A percentile compares a stretch with the other conserved stretches of the same genome.
Evolutionary conservation across 2,888 invertebrate genomes (phyloP).

Genomic region (Leucophenga montana): DNA sequence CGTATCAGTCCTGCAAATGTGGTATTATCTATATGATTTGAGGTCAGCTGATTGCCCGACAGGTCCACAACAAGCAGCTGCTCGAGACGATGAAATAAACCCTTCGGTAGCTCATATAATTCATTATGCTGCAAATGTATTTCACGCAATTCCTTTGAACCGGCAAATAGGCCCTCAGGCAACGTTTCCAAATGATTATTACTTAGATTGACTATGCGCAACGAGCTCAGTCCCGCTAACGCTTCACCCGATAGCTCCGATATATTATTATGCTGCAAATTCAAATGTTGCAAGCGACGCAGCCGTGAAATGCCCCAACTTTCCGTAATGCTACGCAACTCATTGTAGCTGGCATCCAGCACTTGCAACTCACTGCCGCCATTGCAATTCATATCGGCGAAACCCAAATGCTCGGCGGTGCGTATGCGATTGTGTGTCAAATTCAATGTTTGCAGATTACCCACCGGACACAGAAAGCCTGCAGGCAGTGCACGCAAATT

Average conservation of each 20-base stretch:
- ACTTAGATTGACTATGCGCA: constrained; percentile 89
- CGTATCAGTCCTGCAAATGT: constrained; percentile 91
- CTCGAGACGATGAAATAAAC: constrained; percentile 87
- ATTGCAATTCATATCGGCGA: constrained; percentile 76
- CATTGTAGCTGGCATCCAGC: constrained; percentile 87
- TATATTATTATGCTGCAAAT: constrained; percentile 88
- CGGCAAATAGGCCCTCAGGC: constrained; percentile 87
- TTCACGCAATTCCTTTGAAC: constrained; percentile 86
- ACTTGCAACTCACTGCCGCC: constrained; percentile 82
- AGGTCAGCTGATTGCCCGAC: constrained; percentile 88
- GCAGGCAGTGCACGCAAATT: constrained; percentile 86
- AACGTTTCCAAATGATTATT: constrained; percentile 87
- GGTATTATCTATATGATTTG: constrained; percentile 87
- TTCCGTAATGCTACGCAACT: constrained; percentile 81
- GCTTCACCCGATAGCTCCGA: constrained; percentile 86
- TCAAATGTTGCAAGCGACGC: constrained; percentile 84
- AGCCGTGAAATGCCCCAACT: constrained; percentile 84
- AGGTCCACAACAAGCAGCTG: constrained; percentile 88
- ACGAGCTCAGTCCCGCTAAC: constrained; percentile 83
- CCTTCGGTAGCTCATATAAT: constrained; percentile 85
- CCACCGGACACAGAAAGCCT: constrained; percentile 84
- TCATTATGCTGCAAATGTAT: constrained; percentile 90
- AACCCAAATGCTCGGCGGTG: constrained; percentile 84
- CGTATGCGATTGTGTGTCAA: constrained; percentile 88
- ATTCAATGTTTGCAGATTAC: constrained; percentile 87